phyloP scores from a whole-genome alignment of 2,797 vertebrate genomes.

The Hylomyscus alleni region DNA sequence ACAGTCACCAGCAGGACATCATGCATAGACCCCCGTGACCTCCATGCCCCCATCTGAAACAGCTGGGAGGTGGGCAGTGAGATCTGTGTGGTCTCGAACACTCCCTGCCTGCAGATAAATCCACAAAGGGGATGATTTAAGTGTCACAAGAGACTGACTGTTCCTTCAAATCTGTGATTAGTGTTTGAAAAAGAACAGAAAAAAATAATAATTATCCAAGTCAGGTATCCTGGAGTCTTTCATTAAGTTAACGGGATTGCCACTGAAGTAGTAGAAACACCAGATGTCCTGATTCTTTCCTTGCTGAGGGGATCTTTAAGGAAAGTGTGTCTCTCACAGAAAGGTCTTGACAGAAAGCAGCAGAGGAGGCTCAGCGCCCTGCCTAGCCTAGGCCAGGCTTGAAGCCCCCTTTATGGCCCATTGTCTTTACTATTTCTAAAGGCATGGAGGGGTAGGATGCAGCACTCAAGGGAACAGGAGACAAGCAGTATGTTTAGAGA shows the following conservation, averaged over 20 bases:
- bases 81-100: neutral
- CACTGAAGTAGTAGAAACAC: neutral
- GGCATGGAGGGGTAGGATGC: neutral
- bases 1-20: neutral
- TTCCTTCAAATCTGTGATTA: constrained; percentile 56
- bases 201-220: constrained; percentile 66
- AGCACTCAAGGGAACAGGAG: neutral
- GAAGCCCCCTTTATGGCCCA: neutral
- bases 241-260: constrained; percentile 15
- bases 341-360: neutral
- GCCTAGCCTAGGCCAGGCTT: neutral
- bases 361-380: neutral
- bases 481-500: neutral
- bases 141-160: constrained; percentile 27
- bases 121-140: neutral
- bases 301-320: neutral
- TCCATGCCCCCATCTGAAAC: neutral
- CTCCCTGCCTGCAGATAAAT: neutral
- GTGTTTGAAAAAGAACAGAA: constrained; percentile 57
- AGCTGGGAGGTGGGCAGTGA: neutral
- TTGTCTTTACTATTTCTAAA: neutral
- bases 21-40: neutral
- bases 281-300: neutral
- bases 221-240: constrained; percentile 47
- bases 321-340: neutral